These are phyloP conservation scores for Nipponia nippon DNA, from an alignment of 2,113 vertebrate genomes.

Conservation along the genomic window DNA sequence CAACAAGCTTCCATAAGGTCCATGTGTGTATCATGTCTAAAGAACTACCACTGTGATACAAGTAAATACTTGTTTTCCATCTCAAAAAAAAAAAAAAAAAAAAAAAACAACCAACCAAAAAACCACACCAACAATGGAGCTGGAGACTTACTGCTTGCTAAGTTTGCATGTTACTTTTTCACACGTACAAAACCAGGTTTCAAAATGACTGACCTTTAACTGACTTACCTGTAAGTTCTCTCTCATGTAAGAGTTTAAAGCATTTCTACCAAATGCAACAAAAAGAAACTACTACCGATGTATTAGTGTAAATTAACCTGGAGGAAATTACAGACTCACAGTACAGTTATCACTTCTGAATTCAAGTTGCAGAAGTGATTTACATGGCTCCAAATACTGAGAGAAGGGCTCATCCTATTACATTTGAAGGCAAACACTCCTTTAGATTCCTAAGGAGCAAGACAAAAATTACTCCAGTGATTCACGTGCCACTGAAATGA, in stretches of 20 bases:
- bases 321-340: not conserved
- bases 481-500: not conserved
- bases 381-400: not conserved
- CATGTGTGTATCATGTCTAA: not conserved
- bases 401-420: not conserved
- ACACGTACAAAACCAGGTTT: not conserved
- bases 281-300: not conserved
- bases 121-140: no score
- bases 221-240: not conserved
- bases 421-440: not conserved
- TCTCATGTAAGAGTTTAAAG: not conserved
- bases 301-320: not conserved
- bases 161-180: not conserved
- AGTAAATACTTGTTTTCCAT: not conserved
- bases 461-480: not conserved
- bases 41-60: not conserved
- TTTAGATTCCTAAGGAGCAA: not conserved
- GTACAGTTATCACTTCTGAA: not conserved
- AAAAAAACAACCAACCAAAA: no score
- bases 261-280: not conserved
- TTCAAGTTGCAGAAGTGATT: not conserved
- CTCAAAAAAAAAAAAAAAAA: no score
- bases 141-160: not conserved
- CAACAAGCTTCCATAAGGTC: not conserved
- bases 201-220: not conserved